Conservation (phyloP, 2,113 vertebrate species). For the Gobiocypris rarus region DNA sequence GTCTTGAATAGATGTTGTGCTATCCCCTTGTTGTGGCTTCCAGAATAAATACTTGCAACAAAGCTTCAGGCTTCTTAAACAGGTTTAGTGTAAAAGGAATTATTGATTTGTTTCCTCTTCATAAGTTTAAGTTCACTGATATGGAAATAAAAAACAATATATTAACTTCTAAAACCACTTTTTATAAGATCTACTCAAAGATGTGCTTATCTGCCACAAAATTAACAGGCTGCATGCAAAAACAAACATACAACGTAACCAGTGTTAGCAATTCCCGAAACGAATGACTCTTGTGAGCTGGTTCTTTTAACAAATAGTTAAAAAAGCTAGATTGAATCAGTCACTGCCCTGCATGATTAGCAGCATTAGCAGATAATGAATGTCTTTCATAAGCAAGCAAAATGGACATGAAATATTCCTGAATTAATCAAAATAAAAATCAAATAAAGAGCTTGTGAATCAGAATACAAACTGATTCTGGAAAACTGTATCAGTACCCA, state of each 20-base stretch:
- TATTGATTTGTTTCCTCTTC: background rate
- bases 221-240: background rate
- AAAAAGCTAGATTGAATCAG: background rate
- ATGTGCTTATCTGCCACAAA: background rate
- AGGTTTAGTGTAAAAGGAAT: background rate
- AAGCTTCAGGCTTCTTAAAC: slow-evolving; percentile 3
- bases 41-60: background rate
- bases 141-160: slow-evolving; percentile 14
- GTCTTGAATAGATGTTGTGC: slow-evolving; percentile 1
- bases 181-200: background rate
- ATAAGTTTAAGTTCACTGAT: slow-evolving; percentile 5
- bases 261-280: background rate
- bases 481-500: background rate
- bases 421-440: background rate
- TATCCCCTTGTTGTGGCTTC: background rate
- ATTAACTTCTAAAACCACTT: background rate
- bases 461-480: background rate
- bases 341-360: background rate
- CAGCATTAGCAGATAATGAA: background rate
- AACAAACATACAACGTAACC: background rate
- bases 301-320: background rate
- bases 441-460: background rate
- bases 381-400: background rate
- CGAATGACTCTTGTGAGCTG: background rate
- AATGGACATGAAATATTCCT: background rate